Percentiles rank a stretch among this genome's conserved stretches.
Evolutionary conservation across 92 coral and sea anemone genomes (phyloP).

Genomic region (Hydrozoanthus gracilis): DNA sequence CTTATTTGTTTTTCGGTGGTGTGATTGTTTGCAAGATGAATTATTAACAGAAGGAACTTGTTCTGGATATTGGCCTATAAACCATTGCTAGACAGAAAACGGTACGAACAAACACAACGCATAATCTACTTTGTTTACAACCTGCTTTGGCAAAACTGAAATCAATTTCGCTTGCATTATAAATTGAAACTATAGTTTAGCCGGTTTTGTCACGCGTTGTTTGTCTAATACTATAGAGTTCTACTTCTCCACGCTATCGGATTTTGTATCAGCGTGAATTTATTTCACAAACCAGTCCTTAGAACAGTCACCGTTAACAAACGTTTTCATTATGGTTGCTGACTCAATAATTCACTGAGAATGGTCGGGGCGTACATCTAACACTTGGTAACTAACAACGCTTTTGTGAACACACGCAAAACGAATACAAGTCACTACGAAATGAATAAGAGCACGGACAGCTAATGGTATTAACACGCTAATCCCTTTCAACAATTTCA

Average conservation of each 20-base stretch:
- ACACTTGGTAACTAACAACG: not conserved
- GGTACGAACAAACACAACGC: not conserved
- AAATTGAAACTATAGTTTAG: not conserved
- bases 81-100: not conserved
- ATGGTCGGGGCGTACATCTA: not conserved
- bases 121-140: not conserved
- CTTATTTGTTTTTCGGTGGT: slow-evolving; percentile 23
- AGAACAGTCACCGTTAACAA: too few relatives aligned
- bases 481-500: slow-evolving; percentile 2
- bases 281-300: not conserved
- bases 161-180: not conserved
- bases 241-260: not conserved
- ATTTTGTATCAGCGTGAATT: not conserved
- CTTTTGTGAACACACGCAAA: not conserved
- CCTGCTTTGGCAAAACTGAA: not conserved
- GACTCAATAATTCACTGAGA: too few relatives aligned
- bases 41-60: not conserved
- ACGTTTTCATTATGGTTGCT: too few relatives aligned
- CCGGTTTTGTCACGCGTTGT: not conserved
- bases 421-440: not conserved
- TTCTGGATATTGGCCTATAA: slow-evolving; percentile 35
- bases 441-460: not conserved
- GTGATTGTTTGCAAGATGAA: slow-evolving; percentile 39
- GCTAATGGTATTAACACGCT: not conserved
- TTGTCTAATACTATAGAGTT: slow-evolving; percentile 5